Base-by-base conservation (phyloP, 1,140 invertebrate genomes). In the Sitophilus oryzae region DNA sequence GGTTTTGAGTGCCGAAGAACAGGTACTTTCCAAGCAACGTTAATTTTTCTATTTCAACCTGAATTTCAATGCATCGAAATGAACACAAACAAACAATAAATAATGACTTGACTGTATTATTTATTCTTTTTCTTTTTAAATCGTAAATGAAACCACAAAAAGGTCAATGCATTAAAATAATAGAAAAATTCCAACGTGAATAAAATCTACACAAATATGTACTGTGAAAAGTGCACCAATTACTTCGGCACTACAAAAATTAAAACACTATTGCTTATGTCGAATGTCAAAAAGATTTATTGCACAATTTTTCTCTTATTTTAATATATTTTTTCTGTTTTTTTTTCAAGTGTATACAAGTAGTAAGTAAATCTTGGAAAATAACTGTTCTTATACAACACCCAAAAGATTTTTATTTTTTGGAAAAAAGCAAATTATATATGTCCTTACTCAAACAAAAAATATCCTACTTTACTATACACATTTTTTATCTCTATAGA, bases 1-100 rank as follows among this genome's bases (percentile, higher is more conserved):
- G 38, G 49, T 42, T 44, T 37, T 59, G 73, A 83, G 82, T 84
- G 83, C 83, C 82, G 82, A 85, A 85, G 82, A 85, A 85, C 83
- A 84, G 83, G 84, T 83, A 85, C 68, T 71, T 72, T 72, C 70
- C 70, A 72, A 72, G 70, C 68, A 71, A 71, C 61, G 70, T 66
- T 58, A 69, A 68, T 69, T 70, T 70, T 70, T 69, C 66, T 66
- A 59, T 58, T 38, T 51, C 37, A 47, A 60, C 36, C 62, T 55
- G 49, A 61, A 57, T 63, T 66, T 63, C 42, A 65, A 65, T 65
- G 61, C 59, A 66, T 65, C 51, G 53, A 64, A 66, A 10, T 18
- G 20, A 34, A 37, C 2, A 40, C 18, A 38, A n/a, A 14, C 9
- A 42, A 23, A 38, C 19, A 22, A 18, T 50, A 11, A 15, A 41